Conservation (phyloP, 2,797 vertebrate genomes). For the Melanotaenia boesemani region DNA sequence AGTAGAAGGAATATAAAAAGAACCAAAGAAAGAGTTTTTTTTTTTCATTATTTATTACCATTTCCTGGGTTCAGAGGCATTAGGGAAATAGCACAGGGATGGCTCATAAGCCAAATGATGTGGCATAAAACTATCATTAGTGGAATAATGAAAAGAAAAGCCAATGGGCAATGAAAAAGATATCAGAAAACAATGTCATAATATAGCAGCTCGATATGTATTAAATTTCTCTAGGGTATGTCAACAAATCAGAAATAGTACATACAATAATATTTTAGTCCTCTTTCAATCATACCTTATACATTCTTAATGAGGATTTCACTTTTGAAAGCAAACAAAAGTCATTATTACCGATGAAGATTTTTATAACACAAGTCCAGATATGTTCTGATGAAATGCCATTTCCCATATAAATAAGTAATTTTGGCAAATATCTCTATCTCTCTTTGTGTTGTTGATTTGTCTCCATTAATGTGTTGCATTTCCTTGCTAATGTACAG, state of each 20-base stretch:
- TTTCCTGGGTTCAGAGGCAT: constrained; percentile 62
- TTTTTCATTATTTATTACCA: constrained; percentile 20
- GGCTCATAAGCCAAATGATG: constrained; percentile 75
- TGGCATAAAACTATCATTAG: constrained; percentile 70
- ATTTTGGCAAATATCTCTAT: not conserved
- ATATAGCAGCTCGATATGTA: constrained; percentile 50
- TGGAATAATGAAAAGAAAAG: constrained; percentile 59
- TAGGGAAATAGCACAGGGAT: constrained; percentile 55
- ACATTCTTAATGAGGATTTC: constrained; percentile 43
- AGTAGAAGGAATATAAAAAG: constrained; percentile 33
- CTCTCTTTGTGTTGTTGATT: constrained; percentile 11
- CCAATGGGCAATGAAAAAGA: constrained; percentile 64
- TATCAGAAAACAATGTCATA: constrained; percentile 44
- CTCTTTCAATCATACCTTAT: constrained; percentile 61
- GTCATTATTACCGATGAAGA: constrained; percentile 23
- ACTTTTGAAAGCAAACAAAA: constrained; percentile 47
- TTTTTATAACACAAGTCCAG: constrained; percentile 18
- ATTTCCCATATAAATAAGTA: constrained; percentile 3
- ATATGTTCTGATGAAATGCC: constrained; percentile 32
- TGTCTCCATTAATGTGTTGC: constrained; percentile 9
- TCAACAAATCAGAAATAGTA: constrained; percentile 56
- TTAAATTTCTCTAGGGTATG: constrained; percentile 59
- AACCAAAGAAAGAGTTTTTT: constrained; percentile 25
- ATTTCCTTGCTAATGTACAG: constrained; percentile 21
- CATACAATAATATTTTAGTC: constrained; percentile 48